These are phyloP conservation scores for Brachypteracias leptosomus DNA, from an alignment of 2,113 vertebrate genomes.

Conservation along the genomic window DNA sequence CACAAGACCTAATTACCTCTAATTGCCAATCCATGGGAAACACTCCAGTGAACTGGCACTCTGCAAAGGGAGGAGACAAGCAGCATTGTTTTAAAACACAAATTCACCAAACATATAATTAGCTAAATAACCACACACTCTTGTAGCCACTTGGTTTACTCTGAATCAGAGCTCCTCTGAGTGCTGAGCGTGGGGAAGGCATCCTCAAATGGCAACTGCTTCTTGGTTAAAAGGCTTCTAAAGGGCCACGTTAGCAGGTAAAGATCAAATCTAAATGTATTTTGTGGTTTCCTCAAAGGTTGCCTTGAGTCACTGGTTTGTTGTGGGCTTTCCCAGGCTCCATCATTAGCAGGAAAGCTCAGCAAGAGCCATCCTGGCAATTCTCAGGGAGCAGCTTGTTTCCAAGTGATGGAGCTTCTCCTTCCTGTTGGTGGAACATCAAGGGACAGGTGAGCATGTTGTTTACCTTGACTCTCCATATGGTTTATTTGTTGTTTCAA, in stretches of 20 bases:
- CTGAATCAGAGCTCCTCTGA: constrained; percentile 46
- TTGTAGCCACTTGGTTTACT: constrained; percentile 51
- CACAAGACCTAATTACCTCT: constrained; percentile 71
- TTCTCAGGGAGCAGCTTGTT: background rate
- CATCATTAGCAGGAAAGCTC: background rate
- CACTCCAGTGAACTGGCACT: constrained; percentile 72
- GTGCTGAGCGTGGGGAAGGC: background rate
- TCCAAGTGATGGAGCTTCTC: background rate
- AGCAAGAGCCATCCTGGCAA: background rate
- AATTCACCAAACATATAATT: constrained; percentile 68
- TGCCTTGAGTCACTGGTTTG: background rate
- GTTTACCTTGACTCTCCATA: background rate
- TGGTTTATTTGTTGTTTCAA: background rate
- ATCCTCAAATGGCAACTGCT: background rate
- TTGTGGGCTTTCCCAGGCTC: background rate
- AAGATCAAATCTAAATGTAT: background rate
- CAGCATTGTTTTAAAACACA: constrained; percentile 75
- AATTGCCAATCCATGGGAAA: constrained; percentile 74
- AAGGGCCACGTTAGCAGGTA: background rate
- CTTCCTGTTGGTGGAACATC: background rate
- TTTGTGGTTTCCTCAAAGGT: background rate
- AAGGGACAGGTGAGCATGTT: accelerated
- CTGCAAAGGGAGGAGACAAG: constrained; percentile 68
- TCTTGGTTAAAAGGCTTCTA: background rate
- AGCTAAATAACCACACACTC: constrained; percentile 65